Percentiles rank a stretch among this genome's conserved stretches.
These are phyloP conservation scores for Venustoraphidia nigricollis DNA, from an alignment of 2,888 invertebrate species.

Conservation along the genomic window DNA sequence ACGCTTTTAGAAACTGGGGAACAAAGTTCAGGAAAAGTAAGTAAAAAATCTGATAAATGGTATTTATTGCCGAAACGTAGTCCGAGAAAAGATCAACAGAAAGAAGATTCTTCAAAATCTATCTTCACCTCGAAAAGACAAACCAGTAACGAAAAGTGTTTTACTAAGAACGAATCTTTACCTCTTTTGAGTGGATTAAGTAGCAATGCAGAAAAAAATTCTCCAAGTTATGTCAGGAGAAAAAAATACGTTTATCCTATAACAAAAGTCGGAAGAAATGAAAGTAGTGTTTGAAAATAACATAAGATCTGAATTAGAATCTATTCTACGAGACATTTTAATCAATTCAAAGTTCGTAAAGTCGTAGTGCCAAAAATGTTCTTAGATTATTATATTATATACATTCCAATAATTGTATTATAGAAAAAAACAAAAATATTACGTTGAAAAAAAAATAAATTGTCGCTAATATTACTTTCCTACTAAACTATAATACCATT, in stretches of 20 bases:
- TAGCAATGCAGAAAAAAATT: constrained; percentile 21
- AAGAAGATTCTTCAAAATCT: constrained; percentile 15
- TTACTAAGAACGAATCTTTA: constrained; percentile 33
- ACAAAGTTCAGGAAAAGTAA: constrained; percentile 12
- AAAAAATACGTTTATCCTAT: constrained; percentile 48
- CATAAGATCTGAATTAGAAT: too few relatives aligned
- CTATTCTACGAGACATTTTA: too few relatives aligned
- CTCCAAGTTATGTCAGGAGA: constrained; percentile 40
- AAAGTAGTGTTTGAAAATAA: constrained; percentile 33
- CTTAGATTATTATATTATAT: too few relatives aligned
- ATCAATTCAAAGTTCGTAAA: too few relatives aligned
- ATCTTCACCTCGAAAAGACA: constrained; percentile 15
- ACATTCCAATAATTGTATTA: too few relatives aligned
- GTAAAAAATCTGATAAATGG: constrained; percentile 15
- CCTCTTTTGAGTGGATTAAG: constrained; percentile 37
- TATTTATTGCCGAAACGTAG: constrained; percentile 14
- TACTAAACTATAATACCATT: too few relatives aligned
- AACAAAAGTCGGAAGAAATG: constrained; percentile 31
- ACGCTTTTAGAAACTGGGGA: constrained; percentile 9
- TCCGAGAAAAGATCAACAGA: constrained; percentile 10
- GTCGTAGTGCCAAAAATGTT: too few relatives aligned
- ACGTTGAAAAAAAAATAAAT: too few relatives aligned
- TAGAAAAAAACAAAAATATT: too few relatives aligned
- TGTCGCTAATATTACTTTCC: too few relatives aligned
- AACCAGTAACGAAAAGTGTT: constrained; percentile 23